These are phyloP conservation scores for Andrena praecox DNA, from an alignment of 2,888 invertebrate genomes.

Conservation along the genomic window DNA sequence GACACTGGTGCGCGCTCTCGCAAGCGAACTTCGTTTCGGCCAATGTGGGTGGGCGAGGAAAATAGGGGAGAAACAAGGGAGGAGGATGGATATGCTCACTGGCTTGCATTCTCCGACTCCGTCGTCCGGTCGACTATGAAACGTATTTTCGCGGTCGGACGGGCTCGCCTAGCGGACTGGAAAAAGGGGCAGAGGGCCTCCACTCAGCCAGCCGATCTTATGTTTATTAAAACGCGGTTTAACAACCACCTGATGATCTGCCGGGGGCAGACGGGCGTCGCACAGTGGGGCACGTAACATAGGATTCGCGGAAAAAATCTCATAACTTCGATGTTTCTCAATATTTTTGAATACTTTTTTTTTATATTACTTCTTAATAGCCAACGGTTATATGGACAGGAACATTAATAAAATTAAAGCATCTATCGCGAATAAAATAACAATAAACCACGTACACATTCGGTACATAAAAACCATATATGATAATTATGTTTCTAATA, in stretches of 20 bases:
- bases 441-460: too few relatives aligned
- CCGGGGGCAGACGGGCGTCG: too few relatives aligned
- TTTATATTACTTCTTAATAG: too few relatives aligned
- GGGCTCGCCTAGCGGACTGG: slow-evolving; percentile 12
- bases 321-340: too few relatives aligned
- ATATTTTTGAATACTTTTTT: too few relatives aligned
- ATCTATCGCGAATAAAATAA: too few relatives aligned
- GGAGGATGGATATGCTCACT: slow-evolving; percentile 23
- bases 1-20: background rate
- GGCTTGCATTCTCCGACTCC: slow-evolving; percentile 27
- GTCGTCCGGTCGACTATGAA: slow-evolving; percentile 40
- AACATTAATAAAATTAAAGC: too few relatives aligned
- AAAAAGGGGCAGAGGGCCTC: slow-evolving; percentile 21
- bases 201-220: background rate
- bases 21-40: background rate
- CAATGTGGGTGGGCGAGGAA: background rate
- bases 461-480: too few relatives aligned
- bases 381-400: too few relatives aligned
- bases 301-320: too few relatives aligned
- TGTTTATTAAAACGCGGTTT: slow-evolving; percentile 31
- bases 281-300: too few relatives aligned
- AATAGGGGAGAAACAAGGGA: background rate
- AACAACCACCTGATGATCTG: slow-evolving; percentile 37
- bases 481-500: too few relatives aligned
- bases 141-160: slow-evolving; percentile 38